A percentile compares a stretch with the other conserved stretches of the same genome.
Evolutionary conservation across 2,797 vertebrate genomes (phyloP).

Genomic region (Hypotaenidia philippensis): DNA sequence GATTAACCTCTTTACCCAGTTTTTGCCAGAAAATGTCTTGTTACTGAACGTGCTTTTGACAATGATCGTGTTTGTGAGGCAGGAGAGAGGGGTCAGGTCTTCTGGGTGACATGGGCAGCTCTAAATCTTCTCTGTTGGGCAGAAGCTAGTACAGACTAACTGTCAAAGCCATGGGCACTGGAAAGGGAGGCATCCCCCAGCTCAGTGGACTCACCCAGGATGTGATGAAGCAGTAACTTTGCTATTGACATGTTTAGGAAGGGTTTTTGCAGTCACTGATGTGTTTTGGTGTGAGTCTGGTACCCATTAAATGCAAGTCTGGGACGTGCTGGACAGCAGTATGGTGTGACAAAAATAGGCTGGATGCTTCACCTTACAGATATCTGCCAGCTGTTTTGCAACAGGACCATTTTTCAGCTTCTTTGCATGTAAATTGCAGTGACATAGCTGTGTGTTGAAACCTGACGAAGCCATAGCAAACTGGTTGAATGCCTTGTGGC

Average conservation of each 20-base stretch:
- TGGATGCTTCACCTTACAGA: constrained; percentile 25
- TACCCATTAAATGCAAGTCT: not conserved
- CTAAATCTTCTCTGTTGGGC: not conserved
- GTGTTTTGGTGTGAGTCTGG: not conserved
- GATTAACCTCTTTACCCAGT: not conserved
- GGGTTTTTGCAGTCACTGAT: not conserved
- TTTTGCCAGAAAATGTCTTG: not conserved
- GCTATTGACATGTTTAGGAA: not conserved
- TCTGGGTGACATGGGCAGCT: accelerated
- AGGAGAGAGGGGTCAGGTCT: not conserved
- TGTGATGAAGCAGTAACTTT: not conserved
- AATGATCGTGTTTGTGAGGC: not conserved
- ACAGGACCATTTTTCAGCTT: not conserved
- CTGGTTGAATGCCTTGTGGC: not conserved
- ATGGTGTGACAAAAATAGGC: not conserved
- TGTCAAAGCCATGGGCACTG: not conserved
- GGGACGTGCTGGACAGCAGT: not conserved
- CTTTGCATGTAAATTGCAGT: not conserved
- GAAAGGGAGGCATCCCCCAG: not conserved
- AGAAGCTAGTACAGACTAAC: not conserved
- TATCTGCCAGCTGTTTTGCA: constrained; percentile 1
- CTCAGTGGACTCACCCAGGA: not conserved
- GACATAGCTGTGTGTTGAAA: constrained; percentile 1
- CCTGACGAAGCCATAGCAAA: not conserved
- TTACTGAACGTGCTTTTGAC: not conserved